Conservation (phyloP, 1,140 invertebrate genomes). For the Cydia strobilella region DNA sequence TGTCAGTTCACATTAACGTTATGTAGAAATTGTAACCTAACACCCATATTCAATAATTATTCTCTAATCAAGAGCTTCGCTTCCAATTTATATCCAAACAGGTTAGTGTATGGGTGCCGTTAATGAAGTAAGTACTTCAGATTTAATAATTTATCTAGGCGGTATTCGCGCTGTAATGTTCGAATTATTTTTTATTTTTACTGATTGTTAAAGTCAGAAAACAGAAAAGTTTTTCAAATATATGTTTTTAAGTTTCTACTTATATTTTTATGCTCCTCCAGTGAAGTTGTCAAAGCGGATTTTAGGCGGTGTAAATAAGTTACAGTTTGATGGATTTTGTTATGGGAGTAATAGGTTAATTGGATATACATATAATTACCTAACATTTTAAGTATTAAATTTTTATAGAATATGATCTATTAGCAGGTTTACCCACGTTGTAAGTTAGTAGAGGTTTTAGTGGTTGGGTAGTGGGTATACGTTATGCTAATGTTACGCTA, state of each 20-base stretch:
- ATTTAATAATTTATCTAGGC: background rate
- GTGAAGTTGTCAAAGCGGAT: too few species aligned
- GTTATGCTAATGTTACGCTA: too few species aligned
- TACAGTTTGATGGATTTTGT: too few species aligned
- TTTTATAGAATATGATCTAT: too few species aligned
- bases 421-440: background rate
- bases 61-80: constrained; percentile 20
- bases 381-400: too few species aligned
- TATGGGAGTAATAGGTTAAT: too few species aligned
- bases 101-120: background rate
- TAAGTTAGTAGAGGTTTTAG: background rate
- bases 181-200: background rate
- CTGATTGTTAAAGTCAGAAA: background rate
- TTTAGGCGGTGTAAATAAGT: too few species aligned
- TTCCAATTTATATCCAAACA: constrained; percentile 5
- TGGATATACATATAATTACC: too few species aligned
- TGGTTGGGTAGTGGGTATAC: background rate
- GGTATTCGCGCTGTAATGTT: background rate
- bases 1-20: constrained; percentile 34
- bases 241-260: background rate
- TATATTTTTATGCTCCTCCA: too few species aligned
- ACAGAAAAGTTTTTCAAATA: too few species aligned
- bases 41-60: constrained; percentile 21
- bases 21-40: constrained; percentile 15
- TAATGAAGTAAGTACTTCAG: background rate